Conservation (phyloP, 2,888 invertebrate species). For the Plebejus melissa region DNA sequence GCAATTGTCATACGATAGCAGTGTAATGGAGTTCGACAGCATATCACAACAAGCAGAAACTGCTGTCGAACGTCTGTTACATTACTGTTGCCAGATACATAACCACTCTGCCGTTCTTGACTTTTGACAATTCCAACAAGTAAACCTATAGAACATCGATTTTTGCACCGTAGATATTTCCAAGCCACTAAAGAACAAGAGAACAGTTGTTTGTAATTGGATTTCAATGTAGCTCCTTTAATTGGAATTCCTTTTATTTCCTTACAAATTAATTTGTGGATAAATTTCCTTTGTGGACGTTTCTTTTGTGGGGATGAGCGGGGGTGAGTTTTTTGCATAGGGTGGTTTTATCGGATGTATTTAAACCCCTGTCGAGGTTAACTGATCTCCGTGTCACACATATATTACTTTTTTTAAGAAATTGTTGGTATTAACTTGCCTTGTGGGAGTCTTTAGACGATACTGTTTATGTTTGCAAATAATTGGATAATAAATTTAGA, state of each 20-base stretch:
- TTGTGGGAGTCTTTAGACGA: conserved; percentile 20
- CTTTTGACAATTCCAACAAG: neutral
- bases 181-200: neutral
- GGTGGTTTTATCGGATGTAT: conserved; percentile 74
- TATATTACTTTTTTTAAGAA: conserved; percentile 33
- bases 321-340: conserved; percentile 61
- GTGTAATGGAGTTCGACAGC: too few species aligned
- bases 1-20: too few species aligned
- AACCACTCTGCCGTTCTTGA: too few species aligned
- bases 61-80: too few species aligned
- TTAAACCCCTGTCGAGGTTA: conserved; percentile 67
- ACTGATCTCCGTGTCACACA: conserved; percentile 69
- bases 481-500: conserved; percentile 13
- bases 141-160: neutral
- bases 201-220: conserved; percentile 24
- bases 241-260: conserved; percentile 52
- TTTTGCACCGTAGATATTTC: neutral
- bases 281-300: conserved; percentile 74
- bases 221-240: conserved; percentile 33
- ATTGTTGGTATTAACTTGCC: conserved; percentile 13
- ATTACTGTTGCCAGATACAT: too few species aligned
- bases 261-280: conserved; percentile 76
- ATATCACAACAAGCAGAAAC: too few species aligned
- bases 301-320: conserved; percentile 44
- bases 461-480: conserved; percentile 19